Evolutionary conservation across 2,888 invertebrate species (phyloP), one percentile per base, ranked within the genome.

Genomic region (Heliconius charithonia): DNA sequence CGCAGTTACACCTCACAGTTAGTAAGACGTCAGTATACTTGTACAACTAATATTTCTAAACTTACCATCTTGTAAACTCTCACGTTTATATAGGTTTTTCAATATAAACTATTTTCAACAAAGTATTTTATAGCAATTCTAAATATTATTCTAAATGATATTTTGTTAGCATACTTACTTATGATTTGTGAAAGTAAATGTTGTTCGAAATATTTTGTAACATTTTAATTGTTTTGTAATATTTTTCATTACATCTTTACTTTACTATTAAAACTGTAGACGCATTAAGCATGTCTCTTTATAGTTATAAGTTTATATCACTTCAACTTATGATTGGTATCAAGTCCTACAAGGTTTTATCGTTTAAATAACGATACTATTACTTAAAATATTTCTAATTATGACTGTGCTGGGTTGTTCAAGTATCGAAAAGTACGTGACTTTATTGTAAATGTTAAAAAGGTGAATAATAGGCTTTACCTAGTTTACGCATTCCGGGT

Each of bases 1-100:
- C 88, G 88, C 87, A 85, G 85, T 85, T 83, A 83, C 87, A 82
- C 84, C 84, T 85, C 83, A 19, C 7, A 29, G 32, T 56, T 37
- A 41, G 63, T 69, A 85, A 89, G 84, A 87, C 85, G 88, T 87
- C 86, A 85, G 85, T 85, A 83, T 80, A 82, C 25, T 70, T 66
- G 41, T 62, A 56, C 66, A 56, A 67, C 76, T 71, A 62, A 51
- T 63, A 16, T 75, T 78, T 65, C 37, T 78, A 72, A 27, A 32
- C 32, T 51, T 66, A n/a, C 63, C n/a, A 27, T 45, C 13, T 41
- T 27, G n/a, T 69, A 63, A 59, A 70, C 75, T 75, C 72, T 76
- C 70, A 63, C 37, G 56, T 70, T 65, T 74, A 80, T 80, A 76
- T 76, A 76, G 37, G 74, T 29, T 32, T 32, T 71, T 65, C 29